Evolutionary conservation across 1,140 invertebrate genomes (phyloP).

Genomic region (Sipha flava): DNA sequence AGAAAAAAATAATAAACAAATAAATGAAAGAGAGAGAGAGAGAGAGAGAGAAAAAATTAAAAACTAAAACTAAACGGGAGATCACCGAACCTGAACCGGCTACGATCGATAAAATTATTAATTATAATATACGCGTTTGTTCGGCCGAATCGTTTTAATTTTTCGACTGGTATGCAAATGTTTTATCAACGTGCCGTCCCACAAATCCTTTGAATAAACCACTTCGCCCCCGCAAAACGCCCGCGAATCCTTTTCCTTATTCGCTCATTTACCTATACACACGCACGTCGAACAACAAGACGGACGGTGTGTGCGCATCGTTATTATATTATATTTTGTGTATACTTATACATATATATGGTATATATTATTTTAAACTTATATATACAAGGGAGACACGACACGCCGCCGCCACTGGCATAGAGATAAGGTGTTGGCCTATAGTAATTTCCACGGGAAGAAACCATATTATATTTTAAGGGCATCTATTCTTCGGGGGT

Average conservation of each 20-base stretch:
- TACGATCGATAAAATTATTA: constrained; percentile 15
- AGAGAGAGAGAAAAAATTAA: neutral
- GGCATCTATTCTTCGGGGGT: neutral
- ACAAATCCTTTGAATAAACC: constrained; percentile 4
- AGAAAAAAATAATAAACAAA: neutral
- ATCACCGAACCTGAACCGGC: too few relatives aligned
- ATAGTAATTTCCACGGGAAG: neutral
- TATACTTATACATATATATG: neutral
- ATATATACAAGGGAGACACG: neutral
- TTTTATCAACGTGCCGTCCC: neutral
- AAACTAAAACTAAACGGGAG: neutral
- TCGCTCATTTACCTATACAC: neutral
- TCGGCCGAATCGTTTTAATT: neutral
- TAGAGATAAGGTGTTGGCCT: neutral
- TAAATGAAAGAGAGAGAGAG: neutral
- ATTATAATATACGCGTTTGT: neutral
- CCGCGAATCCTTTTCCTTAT: neutral
- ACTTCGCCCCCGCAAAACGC: neutral
- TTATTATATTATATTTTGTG: neutral
- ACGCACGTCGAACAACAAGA: too few relatives aligned
- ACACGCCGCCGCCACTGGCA: neutral
- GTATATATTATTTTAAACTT: too few relatives aligned
- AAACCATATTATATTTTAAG: neutral
- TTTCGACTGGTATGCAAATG: constrained; percentile 5
- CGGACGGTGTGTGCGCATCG: neutral